Evolutionary conservation across 2,113 vertebrate species (phyloP), one percentile per base, ranked within the genome.

Genomic region (Apistogramma diplotaenia): DNA sequence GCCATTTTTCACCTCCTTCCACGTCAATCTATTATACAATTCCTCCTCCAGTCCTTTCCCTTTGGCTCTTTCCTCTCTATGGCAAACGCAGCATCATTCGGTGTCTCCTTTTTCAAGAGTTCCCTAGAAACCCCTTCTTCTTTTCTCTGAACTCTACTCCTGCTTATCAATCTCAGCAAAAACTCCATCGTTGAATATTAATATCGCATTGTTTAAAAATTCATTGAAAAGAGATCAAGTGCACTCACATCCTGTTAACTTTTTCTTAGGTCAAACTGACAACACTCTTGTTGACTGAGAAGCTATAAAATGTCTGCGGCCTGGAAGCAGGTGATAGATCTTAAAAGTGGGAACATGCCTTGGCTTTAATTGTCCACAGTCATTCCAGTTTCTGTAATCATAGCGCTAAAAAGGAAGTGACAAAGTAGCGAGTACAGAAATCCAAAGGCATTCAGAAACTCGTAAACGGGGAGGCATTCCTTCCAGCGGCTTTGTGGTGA

Each of bases 1-100:
- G 83, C 78, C 75, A 89, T 91, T 93, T 90, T 93, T 90, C 90
- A 92, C 88, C 90, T 93, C 87, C 81, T 37, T 89, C 81, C 57
- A 87, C 72, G 73, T 82, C 79, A 76, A 62, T 74, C 84, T 81
- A 74, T 89, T 83, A 83, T 58, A 61, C 78, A 83, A 61, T 59
- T 70, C 74, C 46, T 78, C 72, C 78, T 57, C 73, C 46, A 75
- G 46, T 84, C 58, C 70, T 65, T 49, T 78, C 61, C 43, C 81
- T 58, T 77, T 59, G 43, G 8, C 62, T 83, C 18, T 60, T 54
- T 85, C 27, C 74, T 76, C 58, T 84, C 56, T 61, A 58, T 46
- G 72, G 75, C 83, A 1, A 23, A 19, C 54, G 18, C 27, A 78
- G n/a, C 12, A 6, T 74, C 37, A 51, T 67, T 74, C 23, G 27